Evolutionary conservation across 2,888 invertebrate genomes (phyloP).

Genomic region (Lathronympha strigana): DNA sequence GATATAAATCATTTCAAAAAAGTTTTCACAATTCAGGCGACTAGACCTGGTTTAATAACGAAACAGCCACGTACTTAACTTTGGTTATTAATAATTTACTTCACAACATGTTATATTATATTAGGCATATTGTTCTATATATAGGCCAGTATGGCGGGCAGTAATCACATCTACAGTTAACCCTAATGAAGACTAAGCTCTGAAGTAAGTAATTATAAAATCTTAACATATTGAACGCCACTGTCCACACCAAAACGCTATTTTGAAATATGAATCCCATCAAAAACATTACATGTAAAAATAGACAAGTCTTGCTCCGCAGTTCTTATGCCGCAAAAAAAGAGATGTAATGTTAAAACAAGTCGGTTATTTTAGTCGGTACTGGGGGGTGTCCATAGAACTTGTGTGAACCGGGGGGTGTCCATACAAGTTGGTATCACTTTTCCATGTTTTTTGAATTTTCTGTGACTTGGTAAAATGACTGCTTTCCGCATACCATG

Average conservation of each 20-base stretch:
- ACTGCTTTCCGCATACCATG: no score
- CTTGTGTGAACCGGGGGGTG: no score
- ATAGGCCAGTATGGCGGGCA: slow-evolving; percentile 76
- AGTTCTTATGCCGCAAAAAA: no score
- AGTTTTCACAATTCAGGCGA: slow-evolving; percentile 67
- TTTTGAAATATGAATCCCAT: no score
- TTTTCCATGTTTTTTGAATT: no score
- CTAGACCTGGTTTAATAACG: slow-evolving; percentile 68
- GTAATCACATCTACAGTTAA: slow-evolving; percentile 49
- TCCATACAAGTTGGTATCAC: no score
- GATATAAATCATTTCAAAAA: slow-evolving; percentile 64
- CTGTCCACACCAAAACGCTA: not conserved
- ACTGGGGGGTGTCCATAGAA: no score
- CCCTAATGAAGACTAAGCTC: slow-evolving; percentile 54
- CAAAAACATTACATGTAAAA: no score
- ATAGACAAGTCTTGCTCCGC: no score
- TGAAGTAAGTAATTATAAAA: slow-evolving; percentile 31
- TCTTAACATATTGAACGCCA: not conserved
- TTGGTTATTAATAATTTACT: slow-evolving; percentile 66
- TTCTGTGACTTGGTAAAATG: no score
- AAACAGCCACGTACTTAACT: slow-evolving; percentile 71
- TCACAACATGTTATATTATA: slow-evolving; percentile 60
- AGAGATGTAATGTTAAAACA: no score
- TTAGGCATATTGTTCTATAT: slow-evolving; percentile 48
- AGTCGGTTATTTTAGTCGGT: no score